Conservation (phyloP, 2,888 invertebrate genomes). For the Rotaria macrura region DNA sequence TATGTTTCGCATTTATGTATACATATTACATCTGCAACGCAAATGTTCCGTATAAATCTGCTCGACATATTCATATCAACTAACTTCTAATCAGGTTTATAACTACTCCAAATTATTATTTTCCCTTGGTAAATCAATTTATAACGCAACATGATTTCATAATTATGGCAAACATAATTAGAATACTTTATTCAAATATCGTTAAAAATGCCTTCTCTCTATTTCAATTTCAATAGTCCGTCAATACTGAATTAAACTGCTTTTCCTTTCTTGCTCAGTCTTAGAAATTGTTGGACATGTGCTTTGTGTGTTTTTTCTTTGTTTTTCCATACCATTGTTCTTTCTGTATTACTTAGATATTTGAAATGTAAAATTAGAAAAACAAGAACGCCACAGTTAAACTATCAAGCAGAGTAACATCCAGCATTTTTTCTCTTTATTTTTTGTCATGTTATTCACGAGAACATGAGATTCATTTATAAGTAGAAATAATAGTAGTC, state of each 20-base stretch:
- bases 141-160: too few relatives aligned
- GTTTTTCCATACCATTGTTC: background rate
- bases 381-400: background rate
- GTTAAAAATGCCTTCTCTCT: too few relatives aligned
- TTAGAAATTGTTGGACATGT: background rate
- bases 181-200: too few relatives aligned
- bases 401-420: background rate
- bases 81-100: too few relatives aligned
- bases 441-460: background rate
- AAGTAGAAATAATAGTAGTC: background rate
- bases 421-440: background rate
- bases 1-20: too few relatives aligned
- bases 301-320: background rate
- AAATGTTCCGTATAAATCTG: too few relatives aligned
- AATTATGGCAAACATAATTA: too few relatives aligned
- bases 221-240: too few relatives aligned
- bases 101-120: too few relatives aligned
- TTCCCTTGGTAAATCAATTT: too few relatives aligned
- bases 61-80: too few relatives aligned
- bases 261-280: background rate
- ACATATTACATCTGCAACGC: too few relatives aligned
- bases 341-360: background rate
- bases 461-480: background rate
- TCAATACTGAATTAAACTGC: background rate
- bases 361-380: background rate